Base-by-base conservation (phyloP, 1,140 invertebrate genomes). In the Gerris buenoi region DNA sequence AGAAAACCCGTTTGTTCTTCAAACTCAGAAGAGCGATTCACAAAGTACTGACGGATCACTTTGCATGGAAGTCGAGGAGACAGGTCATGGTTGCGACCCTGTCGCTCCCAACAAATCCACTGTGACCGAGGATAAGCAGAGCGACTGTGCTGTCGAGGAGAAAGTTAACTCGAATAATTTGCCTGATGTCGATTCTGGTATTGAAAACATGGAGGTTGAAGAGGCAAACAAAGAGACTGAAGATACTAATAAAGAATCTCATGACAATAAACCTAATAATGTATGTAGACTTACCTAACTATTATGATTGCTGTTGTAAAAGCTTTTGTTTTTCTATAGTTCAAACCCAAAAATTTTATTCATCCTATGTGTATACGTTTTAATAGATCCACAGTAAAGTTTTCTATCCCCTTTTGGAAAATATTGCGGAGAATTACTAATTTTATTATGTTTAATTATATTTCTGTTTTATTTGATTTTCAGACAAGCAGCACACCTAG, bases 131-230 rank as follows among this genome's bases (percentile, higher is more conserved):
- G 27, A 60, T 65, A 15, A 63, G 15, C 26, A 56, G 15, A 25
- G 56, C 22, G 63, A 33, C 63, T 27, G 22, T 66, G 23, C 69
- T 65, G 57, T 59, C 18, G n/a, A 70, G 64, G 63, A 71, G 58
- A 70, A 71, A 70, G 65, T 57, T 62, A 65, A 68, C 63, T 72
- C 67, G 27, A 65, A 75, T 64, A 76, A 75, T 61, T 77, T 79
- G 65, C 79, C 84, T 33, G 86, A 88, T 76, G 84, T 87, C 56
- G 86, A 88, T 77, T 88, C 86, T 58, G 85, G 86, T 14, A 86
- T 88, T 73, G 87, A 87, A 75, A 87, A 84, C 73, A 89, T 88
- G 86, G 86, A 88, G 76, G 86, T 88, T 2, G 84, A 86, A 25
- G 79, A 81, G 66, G 74, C 73, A 2, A 77, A 80, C 23, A 46